phyloP scores from a whole-genome alignment of 2,113 vertebrate species.

The Salvelinus alpinus region DNA sequence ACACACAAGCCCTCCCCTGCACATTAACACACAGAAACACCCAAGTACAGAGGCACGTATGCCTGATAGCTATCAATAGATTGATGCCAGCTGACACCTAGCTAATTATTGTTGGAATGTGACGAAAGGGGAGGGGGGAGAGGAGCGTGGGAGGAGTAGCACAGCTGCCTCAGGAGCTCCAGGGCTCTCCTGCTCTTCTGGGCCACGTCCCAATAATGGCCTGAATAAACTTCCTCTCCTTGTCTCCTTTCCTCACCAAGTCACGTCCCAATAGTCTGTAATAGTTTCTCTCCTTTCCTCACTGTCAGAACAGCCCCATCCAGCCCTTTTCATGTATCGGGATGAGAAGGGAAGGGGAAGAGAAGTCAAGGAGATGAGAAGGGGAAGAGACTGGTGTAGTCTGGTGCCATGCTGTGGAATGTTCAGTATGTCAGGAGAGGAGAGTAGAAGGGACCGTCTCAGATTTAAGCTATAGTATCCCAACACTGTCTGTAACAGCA shows the following conservation, averaged over 20 bases:
- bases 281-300: neutral
- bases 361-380: neutral
- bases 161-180: slow-evolving; percentile 57
- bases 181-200: slow-evolving; percentile 26
- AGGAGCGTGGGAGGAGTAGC: slow-evolving; percentile 6
- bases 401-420: neutral
- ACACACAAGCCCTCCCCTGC: too few relatives aligned
- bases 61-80: slow-evolving; percentile 71
- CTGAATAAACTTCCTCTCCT: neutral
- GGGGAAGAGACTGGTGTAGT: neutral
- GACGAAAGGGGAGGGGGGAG: slow-evolving; percentile 21
- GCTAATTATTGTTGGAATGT: slow-evolving; percentile 67
- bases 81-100: slow-evolving; percentile 74
- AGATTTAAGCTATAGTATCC: neutral
- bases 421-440: neutral
- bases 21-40: too few relatives aligned
- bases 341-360: too few relatives aligned
- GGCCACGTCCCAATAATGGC: slow-evolving; percentile 16
- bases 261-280: neutral
- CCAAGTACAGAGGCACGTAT: slow-evolving; percentile 58
- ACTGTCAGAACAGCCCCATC: neutral
- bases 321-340: neutral
- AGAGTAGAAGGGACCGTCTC: neutral
- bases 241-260: neutral
- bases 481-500: neutral